Percentiles rank a stretch among this genome's conserved stretches.
These are phyloP conservation scores for Harpagoxenus sublaevis DNA, from an alignment of 2,888 invertebrate genomes.

Conservation along the genomic window DNA sequence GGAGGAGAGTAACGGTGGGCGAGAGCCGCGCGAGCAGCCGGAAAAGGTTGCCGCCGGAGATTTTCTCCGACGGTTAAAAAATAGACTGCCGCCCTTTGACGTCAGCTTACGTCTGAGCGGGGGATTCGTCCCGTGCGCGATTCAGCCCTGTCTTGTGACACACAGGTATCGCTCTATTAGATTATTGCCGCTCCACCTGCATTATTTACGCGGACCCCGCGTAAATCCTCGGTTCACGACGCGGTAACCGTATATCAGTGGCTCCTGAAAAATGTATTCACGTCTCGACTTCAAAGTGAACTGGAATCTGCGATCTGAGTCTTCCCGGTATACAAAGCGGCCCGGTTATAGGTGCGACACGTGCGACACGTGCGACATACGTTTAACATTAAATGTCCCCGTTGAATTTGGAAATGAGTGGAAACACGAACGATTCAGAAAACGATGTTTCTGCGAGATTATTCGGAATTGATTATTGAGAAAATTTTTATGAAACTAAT, in stretches of 20 bases:
- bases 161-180: conserved; percentile 35
- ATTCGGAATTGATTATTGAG: neutral
- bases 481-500: neutral
- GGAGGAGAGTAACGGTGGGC: neutral
- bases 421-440: neutral
- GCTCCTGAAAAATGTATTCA: conserved; percentile 38
- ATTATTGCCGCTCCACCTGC: conserved; percentile 35
- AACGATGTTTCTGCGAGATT: neutral
- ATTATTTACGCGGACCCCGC: conserved; percentile 28
- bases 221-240: conserved; percentile 24
- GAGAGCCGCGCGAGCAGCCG: neutral
- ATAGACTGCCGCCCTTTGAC: conserved; percentile 27
- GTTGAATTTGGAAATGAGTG: neutral
- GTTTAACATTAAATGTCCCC: neutral
- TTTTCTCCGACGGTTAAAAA: conserved; percentile 26
- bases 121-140: neutral
- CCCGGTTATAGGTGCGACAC: neutral
- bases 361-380: neutral
- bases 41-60: neutral
- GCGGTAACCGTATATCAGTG: conserved; percentile 30
- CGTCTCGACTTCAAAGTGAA: conserved; percentile 31
- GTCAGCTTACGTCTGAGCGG: conserved; percentile 31
- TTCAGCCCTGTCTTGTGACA: conserved; percentile 22
- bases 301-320: conserved; percentile 6
- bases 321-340: neutral